Evolutionary conservation across 2,888 invertebrate species (phyloP), one percentile per base, ranked within the genome.

Genomic region (Caenorhabditis sp.): DNA sequence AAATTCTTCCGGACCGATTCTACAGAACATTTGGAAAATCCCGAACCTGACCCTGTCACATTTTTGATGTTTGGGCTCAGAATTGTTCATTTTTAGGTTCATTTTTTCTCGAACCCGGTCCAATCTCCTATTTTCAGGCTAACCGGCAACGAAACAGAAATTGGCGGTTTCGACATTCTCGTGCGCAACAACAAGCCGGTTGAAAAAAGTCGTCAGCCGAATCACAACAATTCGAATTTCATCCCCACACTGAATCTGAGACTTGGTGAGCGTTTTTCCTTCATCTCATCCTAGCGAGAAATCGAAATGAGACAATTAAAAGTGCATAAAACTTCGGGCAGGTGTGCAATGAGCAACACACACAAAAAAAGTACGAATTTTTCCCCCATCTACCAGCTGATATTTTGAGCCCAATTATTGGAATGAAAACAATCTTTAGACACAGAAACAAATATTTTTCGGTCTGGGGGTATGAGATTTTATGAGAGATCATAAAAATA

Each of bases 131-230:
- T 21, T 36, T 51, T 68, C 76, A 89, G 90, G 70, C 86, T 91
- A 70, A 89, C 89, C 4, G 91, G 91, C 1, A 89, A 88, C 58
- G 91, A 92, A 82, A 89, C 89, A 62, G 86, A 91, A 65, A 88
- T 92, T 17, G 92, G 91, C 17, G 91, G 91, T 1, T 91, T 91
- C 87, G 92, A 92, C 84, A 85, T 91, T 24, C 87, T 92, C 21
- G 91, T 91, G 90, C 88, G 90, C 81, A 91, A 90, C 66, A 81
- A 77, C 53, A 78, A 81, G 49, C 68, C 76, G 0, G 72, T 84
- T 19, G 76, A 81, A 58, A 63, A 66, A 12, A 60, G 73, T 49
- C 51, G 73, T 66, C 62, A 66, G 62, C 6, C 62, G 36, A 0
- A 61, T 57, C 71, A 70, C 60, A 58, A 19, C 27, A 54, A 69